Evolutionary conservation across 1,140 invertebrate genomes (phyloP).

Genomic region (Gryon sp.): DNA sequence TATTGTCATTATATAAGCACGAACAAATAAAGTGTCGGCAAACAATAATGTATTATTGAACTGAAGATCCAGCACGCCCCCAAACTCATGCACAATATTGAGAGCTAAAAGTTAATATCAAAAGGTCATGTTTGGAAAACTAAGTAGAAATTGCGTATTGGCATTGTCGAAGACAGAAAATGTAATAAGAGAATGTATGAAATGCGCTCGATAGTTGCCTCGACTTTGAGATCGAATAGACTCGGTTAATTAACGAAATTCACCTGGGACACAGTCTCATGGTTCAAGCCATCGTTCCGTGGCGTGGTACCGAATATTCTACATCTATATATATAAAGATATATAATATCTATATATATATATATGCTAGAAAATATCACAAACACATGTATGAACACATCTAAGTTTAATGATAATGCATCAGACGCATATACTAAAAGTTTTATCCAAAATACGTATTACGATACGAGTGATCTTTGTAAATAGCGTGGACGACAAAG

Average conservation of each 20-base stretch:
- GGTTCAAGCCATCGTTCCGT: slow-evolving; percentile 59
- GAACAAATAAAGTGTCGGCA: too few species aligned
- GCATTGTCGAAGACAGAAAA: slow-evolving; percentile 48
- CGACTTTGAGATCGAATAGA: slow-evolving; percentile 34
- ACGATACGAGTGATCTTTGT: slow-evolving; percentile 20
- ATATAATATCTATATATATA: too few species aligned
- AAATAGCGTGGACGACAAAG: slow-evolving; percentile 37
- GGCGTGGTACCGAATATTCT: slow-evolving; percentile 45
- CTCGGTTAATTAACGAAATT: slow-evolving; percentile 71
- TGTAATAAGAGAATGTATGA: slow-evolving; percentile 52
- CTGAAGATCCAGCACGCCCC: too few species aligned
- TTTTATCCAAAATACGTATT: slow-evolving; percentile 20
- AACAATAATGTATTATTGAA: too few species aligned
- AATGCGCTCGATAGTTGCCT: slow-evolving; percentile 40
- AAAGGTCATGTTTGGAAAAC: slow-evolving; percentile 26
- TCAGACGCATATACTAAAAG: background rate
- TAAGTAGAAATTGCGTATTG: slow-evolving; percentile 51
- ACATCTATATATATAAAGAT: too few species aligned
- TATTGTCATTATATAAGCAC: too few species aligned
- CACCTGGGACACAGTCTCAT: slow-evolving; percentile 64
- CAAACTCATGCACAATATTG: too few species aligned
- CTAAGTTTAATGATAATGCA: too few species aligned
- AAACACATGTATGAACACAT: background rate
- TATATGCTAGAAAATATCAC: too few species aligned
- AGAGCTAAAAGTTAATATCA: slow-evolving; percentile 10